Evolutionary conservation across 2,113 vertebrate genomes (phyloP).

Genomic region (Dromiciops gliroides): DNA sequence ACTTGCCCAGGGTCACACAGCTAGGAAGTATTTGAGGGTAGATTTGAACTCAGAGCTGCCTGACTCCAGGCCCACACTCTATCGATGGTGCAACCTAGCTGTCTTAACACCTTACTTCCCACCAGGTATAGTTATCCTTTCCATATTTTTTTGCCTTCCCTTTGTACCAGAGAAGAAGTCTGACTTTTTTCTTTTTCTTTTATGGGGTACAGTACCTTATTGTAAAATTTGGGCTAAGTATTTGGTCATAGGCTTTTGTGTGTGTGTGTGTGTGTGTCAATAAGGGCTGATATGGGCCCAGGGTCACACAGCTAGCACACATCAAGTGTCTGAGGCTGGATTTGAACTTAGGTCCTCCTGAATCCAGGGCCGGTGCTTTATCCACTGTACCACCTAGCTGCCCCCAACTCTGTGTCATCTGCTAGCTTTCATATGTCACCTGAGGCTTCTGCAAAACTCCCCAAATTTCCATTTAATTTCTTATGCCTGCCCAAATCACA

Average conservation of each 20-base stretch:
- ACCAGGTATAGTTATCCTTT: not conserved
- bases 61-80: not conserved
- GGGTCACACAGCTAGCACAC: no score
- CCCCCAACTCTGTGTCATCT: not conserved
- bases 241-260: not conserved
- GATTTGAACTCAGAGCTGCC: not conserved
- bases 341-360: no score
- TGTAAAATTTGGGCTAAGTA: not conserved
- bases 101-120: no score
- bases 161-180: not conserved
- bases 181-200: not conserved
- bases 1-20: not conserved
- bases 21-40: not conserved
- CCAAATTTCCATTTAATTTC: not conserved
- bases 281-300: no score
- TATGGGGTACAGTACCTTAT: not conserved
- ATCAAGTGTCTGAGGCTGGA: no score
- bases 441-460: not conserved
- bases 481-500: not conserved
- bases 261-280: no score
- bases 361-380: no score
- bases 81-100: not conserved
- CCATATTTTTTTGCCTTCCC: not conserved
- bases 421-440: not conserved
- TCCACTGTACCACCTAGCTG: no score